Evolutionary conservation across 2,888 invertebrate species (phyloP), one percentile per base, ranked within the genome.

Genomic region (Petrophora chlorosata): DNA sequence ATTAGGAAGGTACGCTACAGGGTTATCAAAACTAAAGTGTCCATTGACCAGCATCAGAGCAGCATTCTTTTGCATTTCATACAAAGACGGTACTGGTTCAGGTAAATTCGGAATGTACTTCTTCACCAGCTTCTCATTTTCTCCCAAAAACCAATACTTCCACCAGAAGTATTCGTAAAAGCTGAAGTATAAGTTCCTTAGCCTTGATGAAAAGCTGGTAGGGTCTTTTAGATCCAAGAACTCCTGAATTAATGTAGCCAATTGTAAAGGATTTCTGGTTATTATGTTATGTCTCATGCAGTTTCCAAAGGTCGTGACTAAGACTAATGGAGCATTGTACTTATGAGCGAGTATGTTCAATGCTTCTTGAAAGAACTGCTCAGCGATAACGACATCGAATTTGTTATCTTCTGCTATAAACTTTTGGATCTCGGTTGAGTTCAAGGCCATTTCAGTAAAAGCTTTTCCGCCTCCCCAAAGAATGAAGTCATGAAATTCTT

Each of bases 1-100:
- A 63, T 91, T 92, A 0, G 92, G 92, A 2, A 91, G 77, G 14
- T 88, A 79, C 0, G 92, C 92, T 4, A 78, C 70, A 0, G 91
- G 79, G 3, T 73, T 56, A 34, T 88, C 86, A 46, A 89, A 82
- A 66, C 90, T 91, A 30, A 83, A 87, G 61, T 93, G 92, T 5
- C 83, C 76, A 62, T 92, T 92, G 0, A 89, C 61, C 15, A 92
- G 63, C 15, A 91, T 67, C 49, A 92, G 42, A 0, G 91, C 82
- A 2, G 76, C 76, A 51, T 91, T 82, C 39, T 53, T 79, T 55
- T 90, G 82, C 53, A 89, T 46, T 2, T 88, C 83, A 39, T 70
- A 79, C 47, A 90, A 65, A 63, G 76, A 82, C 0, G 90, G 90
- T 5, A 82, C 71, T 0, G 85, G 81, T 40, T 80, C 59, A 5